Evolutionary conservation across 2,888 invertebrate species (phyloP).

Genomic region (Temnothorax unifasciatus): DNA sequence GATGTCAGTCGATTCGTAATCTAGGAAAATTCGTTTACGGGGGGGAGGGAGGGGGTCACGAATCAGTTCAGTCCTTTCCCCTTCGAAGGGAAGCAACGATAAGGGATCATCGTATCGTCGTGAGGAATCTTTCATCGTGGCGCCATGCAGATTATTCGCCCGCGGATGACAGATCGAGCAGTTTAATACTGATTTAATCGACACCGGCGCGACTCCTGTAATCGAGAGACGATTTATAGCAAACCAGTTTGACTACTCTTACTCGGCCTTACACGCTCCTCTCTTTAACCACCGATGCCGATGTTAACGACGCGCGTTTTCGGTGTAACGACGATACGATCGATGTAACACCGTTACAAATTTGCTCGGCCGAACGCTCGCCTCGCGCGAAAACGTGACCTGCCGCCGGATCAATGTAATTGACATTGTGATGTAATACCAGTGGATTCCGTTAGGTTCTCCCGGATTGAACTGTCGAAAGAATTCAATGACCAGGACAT

Average conservation of each 20-base stretch:
- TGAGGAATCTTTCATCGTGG: conserved; percentile 42
- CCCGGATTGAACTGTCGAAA: neutral
- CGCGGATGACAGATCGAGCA: conserved; percentile 34
- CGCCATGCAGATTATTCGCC: conserved; percentile 57
- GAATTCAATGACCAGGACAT: neutral
- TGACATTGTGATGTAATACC: conserved; percentile 15
- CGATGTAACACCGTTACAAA: conserved; percentile 47
- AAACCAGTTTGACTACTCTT: conserved; percentile 67
- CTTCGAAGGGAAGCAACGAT: neutral
- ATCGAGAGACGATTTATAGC: conserved; percentile 71
- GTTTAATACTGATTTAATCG: conserved; percentile 70
- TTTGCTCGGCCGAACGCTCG: neutral
- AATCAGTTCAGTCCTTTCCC: neutral
- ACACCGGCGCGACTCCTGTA: conserved; percentile 51
- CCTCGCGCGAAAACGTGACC: conserved; percentile 7
- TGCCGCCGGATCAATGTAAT: neutral
- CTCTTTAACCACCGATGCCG: conserved; percentile 57
- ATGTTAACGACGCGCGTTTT: conserved; percentile 67
- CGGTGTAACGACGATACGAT: conserved; percentile 63
- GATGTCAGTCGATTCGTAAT: neutral
- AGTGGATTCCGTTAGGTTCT: neutral
- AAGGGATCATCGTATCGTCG: neutral
- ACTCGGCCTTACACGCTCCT: conserved; percentile 28
- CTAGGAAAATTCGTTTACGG: neutral
- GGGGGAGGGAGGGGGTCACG: no score